A percentile compares a stretch with the other conserved stretches of the same genome.
phyloP scores from a whole-genome alignment of 2,888 invertebrate genomes.

The Microctonus aethiopoides region DNA sequence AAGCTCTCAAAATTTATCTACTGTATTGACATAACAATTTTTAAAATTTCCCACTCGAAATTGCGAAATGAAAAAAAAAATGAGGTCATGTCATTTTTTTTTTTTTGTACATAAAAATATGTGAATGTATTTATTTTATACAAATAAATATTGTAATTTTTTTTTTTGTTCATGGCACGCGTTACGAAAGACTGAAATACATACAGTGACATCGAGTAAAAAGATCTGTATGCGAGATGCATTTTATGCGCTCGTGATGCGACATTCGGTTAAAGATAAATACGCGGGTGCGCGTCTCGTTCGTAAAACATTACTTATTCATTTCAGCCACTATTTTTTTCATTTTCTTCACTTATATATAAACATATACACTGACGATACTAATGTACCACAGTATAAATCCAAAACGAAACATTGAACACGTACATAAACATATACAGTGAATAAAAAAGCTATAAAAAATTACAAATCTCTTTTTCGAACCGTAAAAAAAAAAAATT shows the following conservation, averaged over 20 bases:
- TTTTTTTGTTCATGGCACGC: conserved; percentile 10
- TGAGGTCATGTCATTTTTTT: no score
- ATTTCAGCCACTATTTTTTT: conserved; percentile 12
- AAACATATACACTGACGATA: background rate
- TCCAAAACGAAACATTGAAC: background rate
- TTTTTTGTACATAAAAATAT: background rate
- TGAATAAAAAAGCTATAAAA: background rate
- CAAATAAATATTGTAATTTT: no score
- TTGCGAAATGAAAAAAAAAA: no score
- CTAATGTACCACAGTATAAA: conserved; percentile 14
- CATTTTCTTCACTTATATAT: background rate
- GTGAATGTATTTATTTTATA: no score
- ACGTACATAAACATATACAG: background rate
- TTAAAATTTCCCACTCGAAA: no score
- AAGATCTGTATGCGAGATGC: conserved; percentile 32
- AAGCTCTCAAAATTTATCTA: no score
- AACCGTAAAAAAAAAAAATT: conserved; percentile 2
- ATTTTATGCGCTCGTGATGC: conserved; percentile 28
- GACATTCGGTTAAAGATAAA: conserved; percentile 19
- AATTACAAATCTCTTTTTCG: conserved; percentile 12
- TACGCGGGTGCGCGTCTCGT: background rate
- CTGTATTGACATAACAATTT: no score
- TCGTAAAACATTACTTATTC: conserved; percentile 27
- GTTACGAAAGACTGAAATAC: conserved; percentile 10
- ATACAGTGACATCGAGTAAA: conserved; percentile 28